Conservation (phyloP, 2,888 invertebrate genomes). For the Melanophora roralis region DNA sequence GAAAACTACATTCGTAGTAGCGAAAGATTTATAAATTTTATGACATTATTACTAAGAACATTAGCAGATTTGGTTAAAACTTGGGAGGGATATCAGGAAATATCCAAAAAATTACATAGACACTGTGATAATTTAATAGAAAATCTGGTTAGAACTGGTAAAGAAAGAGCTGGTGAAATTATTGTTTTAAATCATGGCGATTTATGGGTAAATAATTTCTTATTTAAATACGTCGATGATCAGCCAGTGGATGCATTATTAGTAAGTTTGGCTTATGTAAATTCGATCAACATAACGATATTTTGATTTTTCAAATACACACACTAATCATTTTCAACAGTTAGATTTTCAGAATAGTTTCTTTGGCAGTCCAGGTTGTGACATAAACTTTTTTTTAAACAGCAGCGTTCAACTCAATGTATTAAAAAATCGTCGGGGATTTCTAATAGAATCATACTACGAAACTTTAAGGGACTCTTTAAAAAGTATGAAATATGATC, state of each 20-base stretch:
- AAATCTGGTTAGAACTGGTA: slow-evolving; percentile 72
- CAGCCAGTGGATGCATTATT: slow-evolving; percentile 76
- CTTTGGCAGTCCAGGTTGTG: slow-evolving; percentile 76
- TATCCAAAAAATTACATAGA: slow-evolving; percentile 75
- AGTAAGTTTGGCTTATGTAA: slow-evolving; percentile 75
- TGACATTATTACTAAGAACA: slow-evolving; percentile 70
- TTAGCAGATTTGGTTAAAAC: slow-evolving; percentile 75
- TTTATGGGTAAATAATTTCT: slow-evolving; percentile 79
- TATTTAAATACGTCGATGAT: slow-evolving; percentile 77
- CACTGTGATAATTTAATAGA: slow-evolving; percentile 72
- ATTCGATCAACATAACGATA: too few species aligned
- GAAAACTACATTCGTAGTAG: slow-evolving; percentile 72
- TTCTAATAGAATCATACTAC: slow-evolving; percentile 73
- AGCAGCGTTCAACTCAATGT: slow-evolving; percentile 75
- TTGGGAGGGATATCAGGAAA: slow-evolving; percentile 77
- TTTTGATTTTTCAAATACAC: not conserved
- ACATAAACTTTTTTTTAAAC: slow-evolving; percentile 76
- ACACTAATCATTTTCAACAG: slow-evolving; percentile 58
- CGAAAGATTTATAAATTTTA: slow-evolving; percentile 72
- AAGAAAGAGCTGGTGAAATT: slow-evolving; percentile 70
- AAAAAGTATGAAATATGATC: slow-evolving; percentile 67
- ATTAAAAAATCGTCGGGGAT: slow-evolving; percentile 70
- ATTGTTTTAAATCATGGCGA: slow-evolving; percentile 79
- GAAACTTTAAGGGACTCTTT: slow-evolving; percentile 69
- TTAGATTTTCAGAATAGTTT: slow-evolving; percentile 75